Base-by-base conservation (phyloP, 2,888 invertebrate genomes). In the Caradrina clavipalpis region DNA sequence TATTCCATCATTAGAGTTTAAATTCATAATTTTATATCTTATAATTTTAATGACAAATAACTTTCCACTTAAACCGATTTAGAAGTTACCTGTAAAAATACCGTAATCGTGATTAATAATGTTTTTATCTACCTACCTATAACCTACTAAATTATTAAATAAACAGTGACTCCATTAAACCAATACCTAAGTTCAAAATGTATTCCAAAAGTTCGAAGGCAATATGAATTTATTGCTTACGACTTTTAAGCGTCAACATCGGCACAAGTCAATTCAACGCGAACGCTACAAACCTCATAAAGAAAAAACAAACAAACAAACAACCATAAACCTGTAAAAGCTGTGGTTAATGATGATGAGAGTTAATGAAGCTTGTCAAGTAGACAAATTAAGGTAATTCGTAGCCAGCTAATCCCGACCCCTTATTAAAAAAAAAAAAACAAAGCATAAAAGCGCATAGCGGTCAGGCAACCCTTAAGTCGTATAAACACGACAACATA, bases 291-390 rank as follows among this genome's bases (percentile, higher is more conserved):
- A 54, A 22, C 57, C 22, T 10, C 6, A 26, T 59, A 62, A 39
- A 57, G 39, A 19, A 1, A 39, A 50, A 54, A 66, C 39, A 54
- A 19, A 64, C 45, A 54, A 19, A 64, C 22, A 65, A 39, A 45
- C 19, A 45, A n/a, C 15, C 22, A 22, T 49, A 59, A 17, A 74
- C 76, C 65, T 55, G 42, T 31, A 77, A 69, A 80, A 60, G 42
- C 58, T 47, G 19, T 60, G 57, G 51, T 72, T 80, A 76, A 81
- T 69, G 70, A 83, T 73, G 70, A 80, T 73, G 64, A 71, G 54
- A 71, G 73, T 69, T 68, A 83, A 71, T 77, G 58, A 57, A 70
- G 55, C 66, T 81, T 71, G 74, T 83, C 77, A 81, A 80, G 80
- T 73, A 67, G 69, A 76, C 72, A 70, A 83, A 82, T 83, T 73